Evolutionary conservation across 2,888 invertebrate species (phyloP), one percentile per base, ranked within the genome.

Genomic region (Drosophila dives): DNA sequence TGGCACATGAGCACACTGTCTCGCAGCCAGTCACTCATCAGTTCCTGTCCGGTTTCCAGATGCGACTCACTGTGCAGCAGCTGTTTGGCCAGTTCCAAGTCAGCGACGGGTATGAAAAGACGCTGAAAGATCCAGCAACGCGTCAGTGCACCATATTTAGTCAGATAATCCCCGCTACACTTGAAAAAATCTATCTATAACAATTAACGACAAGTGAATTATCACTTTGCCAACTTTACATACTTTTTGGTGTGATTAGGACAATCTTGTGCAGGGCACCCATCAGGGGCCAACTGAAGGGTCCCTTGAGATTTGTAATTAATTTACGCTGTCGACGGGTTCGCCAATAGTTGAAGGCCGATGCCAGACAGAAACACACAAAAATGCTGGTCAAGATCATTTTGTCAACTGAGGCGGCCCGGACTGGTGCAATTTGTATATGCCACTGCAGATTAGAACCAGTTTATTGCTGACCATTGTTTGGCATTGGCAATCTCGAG

Each of bases 61-160:
- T 83, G 75, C 8, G 60, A n/a, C 8, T 70, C 74, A 7, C 77
- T 83, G 5, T 66, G 70, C 12, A 86, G 59, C 38, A 86, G 51
- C 15, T 86, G 86, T 7, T 48, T 50, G 0, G 75, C 60, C 50
- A 87, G 60, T 42, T 88, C 87, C 8, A 73, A 40, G 66, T 88
- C 87, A 2, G 88, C 76, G 8, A 87, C 70, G 0, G 82, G 76
- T 66, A 89, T 74, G 26, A 88, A 84, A 0, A 88, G 78, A 8
- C 87, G 69, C 55, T 88, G 84, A 2, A 88, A 86, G 4, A 77
- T 62, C 88, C 89, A 88, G 29, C 81, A 81, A 1, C 84, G 86
- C 0, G 74, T 78, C 7, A 87, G 49, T 1, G 45, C 17, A 8
- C 88, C 88, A 75, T 81, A 86, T 42, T 83, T 72, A 2, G 48